Evolutionary conservation across 2,888 invertebrate species (phyloP), one percentile per base, ranked within the genome.

Genomic region (Apomyelois bistriatella): DNA sequence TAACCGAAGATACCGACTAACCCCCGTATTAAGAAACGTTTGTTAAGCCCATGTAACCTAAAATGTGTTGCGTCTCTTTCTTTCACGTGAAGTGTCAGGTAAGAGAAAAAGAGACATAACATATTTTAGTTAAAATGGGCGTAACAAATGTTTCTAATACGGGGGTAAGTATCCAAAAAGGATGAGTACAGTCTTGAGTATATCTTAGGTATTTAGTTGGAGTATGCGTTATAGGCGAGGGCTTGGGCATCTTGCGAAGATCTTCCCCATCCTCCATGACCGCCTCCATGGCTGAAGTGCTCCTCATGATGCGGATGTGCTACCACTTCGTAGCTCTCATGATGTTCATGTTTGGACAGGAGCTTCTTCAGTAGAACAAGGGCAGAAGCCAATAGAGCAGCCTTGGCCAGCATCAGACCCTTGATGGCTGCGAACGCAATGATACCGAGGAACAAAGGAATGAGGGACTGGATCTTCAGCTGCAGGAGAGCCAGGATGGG

Each of bases 371-470:
- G 76, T 1, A 90, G 85, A 56, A 96, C 93, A 57, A 96, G 91
- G 55, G 93, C 93, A 50, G 95, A 94, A 59, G 96, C 93, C 53
- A 96, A 90, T 16, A 97, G 91, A 3, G 96, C 96, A 58, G 96
- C 93, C 91, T 97, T 97, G 68, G 95, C 96, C 64, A 96, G 92
- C 72, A 96, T 86, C 64, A 97, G 91, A 58, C 96, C 96, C 92
- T 97, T 96, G 91, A 96, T 93, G 40, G 96, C 95, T 43, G 96
- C 91, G 59, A 96, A 91, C 52, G 95, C 96, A 68, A 96, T 93
- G 72, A 90, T 80, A 37, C 84, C 96, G 54, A 96, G 92, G 69
- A 94, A 94, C 62, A 96, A 85, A 30, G 96, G 96, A 66, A 95
- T 93, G 59, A 96, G 90, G 30, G 94, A 93, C 61, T 95, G 95